phyloP scores from a whole-genome alignment of 2,888 invertebrate genomes.

The Andrena bucephala region DNA sequence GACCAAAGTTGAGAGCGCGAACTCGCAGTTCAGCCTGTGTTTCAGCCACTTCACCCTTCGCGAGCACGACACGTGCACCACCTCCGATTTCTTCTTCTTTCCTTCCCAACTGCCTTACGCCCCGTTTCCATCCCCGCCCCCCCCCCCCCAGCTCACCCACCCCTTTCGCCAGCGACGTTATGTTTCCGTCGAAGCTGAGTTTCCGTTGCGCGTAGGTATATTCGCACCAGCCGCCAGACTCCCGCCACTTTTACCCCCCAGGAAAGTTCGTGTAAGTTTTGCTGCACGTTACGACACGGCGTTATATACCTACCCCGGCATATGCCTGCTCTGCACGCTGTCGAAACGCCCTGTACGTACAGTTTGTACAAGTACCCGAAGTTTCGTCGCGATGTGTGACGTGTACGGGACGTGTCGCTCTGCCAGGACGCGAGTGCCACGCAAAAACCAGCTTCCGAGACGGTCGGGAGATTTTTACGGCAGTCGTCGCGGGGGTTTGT shows the following conservation, averaged over 20 bases:
- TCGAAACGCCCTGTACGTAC: conserved; percentile 75
- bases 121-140: conserved; percentile 58
- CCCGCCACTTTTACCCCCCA: conserved; percentile 65
- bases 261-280: conserved; percentile 76
- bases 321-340: conserved; percentile 57
- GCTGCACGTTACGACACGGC: conserved; percentile 60
- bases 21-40: conserved; percentile 53
- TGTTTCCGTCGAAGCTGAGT: conserved; percentile 73
- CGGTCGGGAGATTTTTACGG: conserved; percentile 23
- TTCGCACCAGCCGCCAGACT: conserved; percentile 49
- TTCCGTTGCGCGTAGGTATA: conserved; percentile 61
- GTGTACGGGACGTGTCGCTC: conserved; percentile 39
- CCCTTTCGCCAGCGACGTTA: conserved; percentile 64
- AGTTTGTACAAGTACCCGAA: conserved; percentile 78
- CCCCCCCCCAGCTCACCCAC: neutral
- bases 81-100: conserved; percentile 63
- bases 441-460: conserved; percentile 27
- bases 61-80: conserved; percentile 65
- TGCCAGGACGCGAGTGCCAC: conserved; percentile 12
- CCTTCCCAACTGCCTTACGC: conserved; percentile 60
- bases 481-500: neutral
- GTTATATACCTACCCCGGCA: conserved; percentile 56
- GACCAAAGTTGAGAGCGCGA: conserved; percentile 56
- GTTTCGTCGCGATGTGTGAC: conserved; percentile 73
- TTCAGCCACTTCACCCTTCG: conserved; percentile 58